phyloP scores from a whole-genome alignment of 2,888 invertebrate species.

The Julus scandinavius region DNA sequence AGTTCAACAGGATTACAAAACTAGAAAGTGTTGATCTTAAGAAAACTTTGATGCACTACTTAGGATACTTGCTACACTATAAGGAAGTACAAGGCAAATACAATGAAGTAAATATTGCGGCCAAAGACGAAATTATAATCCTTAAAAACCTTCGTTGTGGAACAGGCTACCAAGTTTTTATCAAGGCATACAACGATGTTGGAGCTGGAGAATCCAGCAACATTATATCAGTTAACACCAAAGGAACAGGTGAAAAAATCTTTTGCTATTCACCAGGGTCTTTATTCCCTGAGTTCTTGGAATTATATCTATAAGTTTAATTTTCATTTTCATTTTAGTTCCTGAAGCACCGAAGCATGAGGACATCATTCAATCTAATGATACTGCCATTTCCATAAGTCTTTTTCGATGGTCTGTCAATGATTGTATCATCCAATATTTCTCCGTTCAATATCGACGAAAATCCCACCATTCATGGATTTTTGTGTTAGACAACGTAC shows the following conservation, averaged over 20 bases:
- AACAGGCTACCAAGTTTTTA: conserved; percentile 51
- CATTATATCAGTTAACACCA: conserved; percentile 45
- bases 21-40: neutral
- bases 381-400: conserved; percentile 43
- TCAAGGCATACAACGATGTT: conserved; percentile 52
- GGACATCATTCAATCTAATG: conserved; percentile 47
- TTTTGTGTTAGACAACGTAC: conserved; percentile 52
- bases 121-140: conserved; percentile 42
- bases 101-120: conserved; percentile 45
- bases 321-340: neutral
- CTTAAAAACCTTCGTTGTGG: conserved; percentile 51
- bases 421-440: conserved; percentile 53
- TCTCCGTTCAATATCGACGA: conserved; percentile 49
- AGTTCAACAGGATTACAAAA: neutral
- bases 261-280: neutral
- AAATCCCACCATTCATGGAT: conserved; percentile 53
- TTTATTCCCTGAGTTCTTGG: neutral
- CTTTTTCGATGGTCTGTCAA: conserved; percentile 53
- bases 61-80: conserved; percentile 52
- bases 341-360: conserved; percentile 38
- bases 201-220: conserved; percentile 54
- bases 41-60: neutral
- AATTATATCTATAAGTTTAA: neutral
- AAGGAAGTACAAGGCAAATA: conserved; percentile 54
- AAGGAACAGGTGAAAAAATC: conserved; percentile 52